Evolutionary conservation across 92 coral and sea anemone species (phyloP), one percentile per base, ranked within the genome.

Genomic region (Palythoa caribaeorum): DNA sequence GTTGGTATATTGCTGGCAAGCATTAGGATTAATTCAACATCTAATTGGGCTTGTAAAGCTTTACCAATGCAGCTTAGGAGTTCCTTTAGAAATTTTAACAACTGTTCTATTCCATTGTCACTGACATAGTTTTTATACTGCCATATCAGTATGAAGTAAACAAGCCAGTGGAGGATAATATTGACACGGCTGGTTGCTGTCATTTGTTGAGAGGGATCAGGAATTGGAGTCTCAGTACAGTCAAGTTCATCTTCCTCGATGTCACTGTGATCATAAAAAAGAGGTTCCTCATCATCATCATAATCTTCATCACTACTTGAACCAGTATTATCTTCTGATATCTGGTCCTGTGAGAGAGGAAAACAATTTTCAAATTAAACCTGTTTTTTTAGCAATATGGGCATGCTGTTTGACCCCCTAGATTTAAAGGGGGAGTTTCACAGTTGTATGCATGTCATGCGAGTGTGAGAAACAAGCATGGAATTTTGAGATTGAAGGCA

Each of bases 51-150:
- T 37, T 85, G 78, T 53, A 90, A 71, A 74, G 62, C 77, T 9
- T 69, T 15, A 13, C 93, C 90, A 80, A 87, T 54, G 21, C 89
- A 78, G 62, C 60, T 72, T 8, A 90, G 85, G 52, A 85, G 57
- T 10, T 85, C 78, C 52, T 77, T 52, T 21, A 90, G 38, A 65
- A 87, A 87, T 21, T 81, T 79, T 69, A 87, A 54, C 12, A 90
- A 57, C 88, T 87, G 89, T 65, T 87, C 93, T 21, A 90, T 77
- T n/a, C 86, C 90, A 87, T 90, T 90, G 84, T 87, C 90, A 87
- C 88, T 87, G n/a, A 90, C 71, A 81, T 87, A 87, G 66, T 80
- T 75, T 76, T 80, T 80, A 38, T 88, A 80, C 52, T 90, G 90
- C 90, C 88, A 90, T 4, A 87, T 77, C 55, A 90, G 40, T 47